A percentile compares a stretch with the other conserved stretches of the same genome.
These are phyloP conservation scores for Channa maculata DNA, from an alignment of 2,113 vertebrate genomes.

Conservation along the genomic window DNA sequence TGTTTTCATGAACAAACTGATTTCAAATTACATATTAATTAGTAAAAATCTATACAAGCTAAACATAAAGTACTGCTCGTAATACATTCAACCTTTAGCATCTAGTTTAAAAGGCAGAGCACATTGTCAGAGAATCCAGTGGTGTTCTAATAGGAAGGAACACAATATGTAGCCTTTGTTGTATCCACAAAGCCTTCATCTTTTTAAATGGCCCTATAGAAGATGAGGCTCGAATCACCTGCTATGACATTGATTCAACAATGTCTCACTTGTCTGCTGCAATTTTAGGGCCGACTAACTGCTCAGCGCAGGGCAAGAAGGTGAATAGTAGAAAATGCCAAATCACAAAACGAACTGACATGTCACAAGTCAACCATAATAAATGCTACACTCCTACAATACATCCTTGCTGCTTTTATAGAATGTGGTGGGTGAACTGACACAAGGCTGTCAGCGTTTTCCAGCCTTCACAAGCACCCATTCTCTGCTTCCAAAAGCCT, in stretches of 20 bases:
- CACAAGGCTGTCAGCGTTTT: background rate
- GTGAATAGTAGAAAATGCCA: constrained; percentile 4
- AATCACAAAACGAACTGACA: constrained; percentile 22
- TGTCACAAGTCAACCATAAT: constrained; percentile 27
- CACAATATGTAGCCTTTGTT: constrained; percentile 10
- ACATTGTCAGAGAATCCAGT: background rate
- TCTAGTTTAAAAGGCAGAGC: background rate
- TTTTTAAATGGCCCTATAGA: constrained; percentile 1
- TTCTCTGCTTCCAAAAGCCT: background rate
- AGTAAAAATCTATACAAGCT: background rate
- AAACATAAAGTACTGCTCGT: background rate
- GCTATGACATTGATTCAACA: constrained; percentile 36
- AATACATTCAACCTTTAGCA: background rate
- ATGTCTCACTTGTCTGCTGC: constrained; percentile 4
- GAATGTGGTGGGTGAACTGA: constrained; percentile 21
- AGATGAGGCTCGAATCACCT: constrained; percentile 1
- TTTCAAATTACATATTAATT: constrained; percentile 1
- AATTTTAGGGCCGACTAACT: background rate
- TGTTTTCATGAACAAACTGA: background rate
- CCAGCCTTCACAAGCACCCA: background rate
- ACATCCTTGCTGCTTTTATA: constrained; percentile 6
- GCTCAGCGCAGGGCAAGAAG: constrained; percentile 29
- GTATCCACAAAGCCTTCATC: constrained; percentile 7
- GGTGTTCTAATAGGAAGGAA: background rate
- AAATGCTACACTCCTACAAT: background rate